Base-by-base conservation (phyloP, 2,888 invertebrate species). In the Leucophenga montana region DNA sequence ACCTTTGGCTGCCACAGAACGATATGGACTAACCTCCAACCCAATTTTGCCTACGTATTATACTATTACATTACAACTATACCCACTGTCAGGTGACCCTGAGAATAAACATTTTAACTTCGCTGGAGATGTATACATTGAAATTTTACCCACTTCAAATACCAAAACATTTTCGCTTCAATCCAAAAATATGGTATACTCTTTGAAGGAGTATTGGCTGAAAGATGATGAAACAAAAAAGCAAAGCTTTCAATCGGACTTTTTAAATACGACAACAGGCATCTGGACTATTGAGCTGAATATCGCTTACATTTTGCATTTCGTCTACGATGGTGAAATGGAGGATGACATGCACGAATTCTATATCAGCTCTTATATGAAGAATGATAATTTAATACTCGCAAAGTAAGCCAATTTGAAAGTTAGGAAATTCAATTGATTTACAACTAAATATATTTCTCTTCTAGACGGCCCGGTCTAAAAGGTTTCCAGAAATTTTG, bases 401-500 rank as follows among this genome's bases (percentile, higher is more conserved):
- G n/a, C n/a, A n/a, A n/a, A 84, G 87, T 87, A 59, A 65, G 73
- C 68, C 8, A 39, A 8, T 11, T 39, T 11, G 8, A 39, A 39
- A 39, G 8, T 39, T 5, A 33, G 4, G 8, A 33, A 39, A 27
- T 48, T 0, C 6, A 11, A 18, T 53, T 39, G 11, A 18, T 53
- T 39, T 0, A n/a, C 13, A 46, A 11, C 61, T 2, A 27, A 27
- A 27, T 33, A 66, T 54, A 13, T 2, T 27, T 71, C 84, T 22
- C 69, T 39, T 39, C 11, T 65, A 91, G 91, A 53, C 91, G 90
- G 90, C 88, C 92, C 85, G 93, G 92, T 0, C 90, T 93, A 0
- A 94, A 94, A 0, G 93, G 94, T 79, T 93, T 94, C 82, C 91
- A 94, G 87, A 90, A 93, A 0, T 91, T 92, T 1, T 88, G 92